These are phyloP conservation scores for Delphinapterus leucas DNA, from an alignment of 2,113 vertebrate species.

Conservation along the genomic window DNA sequence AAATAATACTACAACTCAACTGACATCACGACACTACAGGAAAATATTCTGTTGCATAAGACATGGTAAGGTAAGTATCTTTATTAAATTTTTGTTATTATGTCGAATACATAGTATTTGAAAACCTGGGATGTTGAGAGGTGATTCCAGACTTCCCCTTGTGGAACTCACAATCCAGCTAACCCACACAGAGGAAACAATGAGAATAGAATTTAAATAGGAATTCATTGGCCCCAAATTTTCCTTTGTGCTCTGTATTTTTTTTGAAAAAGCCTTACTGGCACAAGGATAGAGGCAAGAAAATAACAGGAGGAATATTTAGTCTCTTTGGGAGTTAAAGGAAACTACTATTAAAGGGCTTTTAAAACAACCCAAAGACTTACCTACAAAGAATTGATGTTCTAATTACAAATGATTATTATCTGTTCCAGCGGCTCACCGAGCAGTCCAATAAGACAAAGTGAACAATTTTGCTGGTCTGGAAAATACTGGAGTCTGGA, in stretches of 20 bases:
- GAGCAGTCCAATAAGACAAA: not conserved
- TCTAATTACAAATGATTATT: rapidly evolving
- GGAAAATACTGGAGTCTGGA: not conserved
- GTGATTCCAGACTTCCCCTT: not conserved
- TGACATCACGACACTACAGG: too few species aligned
- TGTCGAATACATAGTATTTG: not conserved
- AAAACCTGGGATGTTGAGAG: not conserved
- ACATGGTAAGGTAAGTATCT: not conserved
- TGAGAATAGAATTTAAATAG: not conserved
- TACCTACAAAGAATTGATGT: not conserved
- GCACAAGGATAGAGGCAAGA: not conserved
- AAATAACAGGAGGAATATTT: not conserved
- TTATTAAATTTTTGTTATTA: not conserved
- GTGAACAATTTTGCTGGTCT: not conserved
- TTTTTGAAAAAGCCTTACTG: not conserved
- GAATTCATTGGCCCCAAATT: not conserved
- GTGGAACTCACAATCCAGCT: not conserved
- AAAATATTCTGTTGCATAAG: not conserved
- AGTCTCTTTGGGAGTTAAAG: not conserved
- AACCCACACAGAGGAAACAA: not conserved
- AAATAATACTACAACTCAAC: not conserved
- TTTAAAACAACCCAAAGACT: not conserved
- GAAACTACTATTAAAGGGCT: not conserved
- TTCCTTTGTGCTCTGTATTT: not conserved
- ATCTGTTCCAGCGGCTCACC: not conserved